Base-by-base conservation (phyloP, 2,113 vertebrate genomes). In the Rhineura floridana region DNA sequence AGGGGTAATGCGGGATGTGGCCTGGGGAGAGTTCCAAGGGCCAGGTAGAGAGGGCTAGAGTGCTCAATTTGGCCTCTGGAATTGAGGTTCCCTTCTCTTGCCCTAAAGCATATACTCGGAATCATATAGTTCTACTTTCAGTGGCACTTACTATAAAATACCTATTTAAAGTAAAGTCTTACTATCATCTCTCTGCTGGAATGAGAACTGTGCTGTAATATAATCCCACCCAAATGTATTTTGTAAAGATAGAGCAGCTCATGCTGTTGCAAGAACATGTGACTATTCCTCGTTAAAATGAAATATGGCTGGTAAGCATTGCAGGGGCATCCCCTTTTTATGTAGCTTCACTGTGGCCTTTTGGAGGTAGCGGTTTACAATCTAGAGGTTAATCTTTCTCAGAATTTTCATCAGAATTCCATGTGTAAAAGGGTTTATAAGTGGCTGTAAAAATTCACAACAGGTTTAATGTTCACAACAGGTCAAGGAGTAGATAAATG, bases 391-490 rank as follows among this genome's bases (percentile, higher is more conserved):
- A 72, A 33, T 84, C 1, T 84, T 72, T 55, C n/a, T 90, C 21
- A 65, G 13, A 28, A 82, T 86, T 87, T 88, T 46, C 48, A 46
- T 73, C 59, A 75, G 73, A 85, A 89, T 79, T 63, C 39, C 28
- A 19, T 0, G 63, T 39, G 6, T 48, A 80, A 4, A 52, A 36
- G 42, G 39, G 42, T 84, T 86, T 91, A 84, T 19, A 86, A 33
- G 46, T 79, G 63, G 5, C 73, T 7, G 48, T 67, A 86, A 91
- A 87, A 75, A 52, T 4, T 44, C 4, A 69, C 65, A 90, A 69
- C 1, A 46, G n/a, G n/a, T 28, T 88, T 48, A 44, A 87, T 39
- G 52, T 48, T 42, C 21, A 89, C 55, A 59, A 59, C 55, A 91
- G 62, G 75, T 77, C 87, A 88, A 33, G n/a, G 25, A 17, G 52